phyloP scores from a whole-genome alignment of 2,113 vertebrate genomes.

The Ciconia stormi region DNA sequence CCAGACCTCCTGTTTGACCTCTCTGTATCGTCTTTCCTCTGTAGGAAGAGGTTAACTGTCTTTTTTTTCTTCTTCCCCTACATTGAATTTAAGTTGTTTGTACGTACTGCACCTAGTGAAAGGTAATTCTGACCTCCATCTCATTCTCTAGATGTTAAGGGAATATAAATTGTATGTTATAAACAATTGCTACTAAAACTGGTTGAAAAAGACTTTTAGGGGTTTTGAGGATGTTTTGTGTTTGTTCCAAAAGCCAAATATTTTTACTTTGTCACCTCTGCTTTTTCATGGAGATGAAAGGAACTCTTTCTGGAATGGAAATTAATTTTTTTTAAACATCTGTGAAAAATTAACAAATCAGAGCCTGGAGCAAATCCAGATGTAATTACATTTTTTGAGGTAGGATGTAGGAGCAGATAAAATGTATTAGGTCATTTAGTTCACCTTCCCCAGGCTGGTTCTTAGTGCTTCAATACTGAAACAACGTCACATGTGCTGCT shows the following conservation, averaged over 20 bases:
- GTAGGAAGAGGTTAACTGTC: neutral
- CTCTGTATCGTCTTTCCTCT: neutral
- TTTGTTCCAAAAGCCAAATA: neutral
- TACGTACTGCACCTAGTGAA: neutral
- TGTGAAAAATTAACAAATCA: neutral
- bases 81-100: neutral
- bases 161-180: neutral
- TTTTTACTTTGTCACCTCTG: neutral
- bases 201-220: neutral
- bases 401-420: neutral
- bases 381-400: neutral
- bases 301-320: neutral
- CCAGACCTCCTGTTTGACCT: neutral
- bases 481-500: neutral
- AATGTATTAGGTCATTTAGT: neutral
- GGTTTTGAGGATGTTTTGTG: neutral
- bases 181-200: neutral
- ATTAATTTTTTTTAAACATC: neutral
- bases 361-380: neutral
- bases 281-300: neutral
- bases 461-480: neutral
- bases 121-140: neutral
- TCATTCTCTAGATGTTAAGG: neutral
- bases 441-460: neutral
- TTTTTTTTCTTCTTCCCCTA: neutral